Evolutionary conservation across 37 sponge, comb jelly and placozoan species (phyloP), one percentile per base, ranked within the genome.

Genomic region (Oscarella lobularis): DNA sequence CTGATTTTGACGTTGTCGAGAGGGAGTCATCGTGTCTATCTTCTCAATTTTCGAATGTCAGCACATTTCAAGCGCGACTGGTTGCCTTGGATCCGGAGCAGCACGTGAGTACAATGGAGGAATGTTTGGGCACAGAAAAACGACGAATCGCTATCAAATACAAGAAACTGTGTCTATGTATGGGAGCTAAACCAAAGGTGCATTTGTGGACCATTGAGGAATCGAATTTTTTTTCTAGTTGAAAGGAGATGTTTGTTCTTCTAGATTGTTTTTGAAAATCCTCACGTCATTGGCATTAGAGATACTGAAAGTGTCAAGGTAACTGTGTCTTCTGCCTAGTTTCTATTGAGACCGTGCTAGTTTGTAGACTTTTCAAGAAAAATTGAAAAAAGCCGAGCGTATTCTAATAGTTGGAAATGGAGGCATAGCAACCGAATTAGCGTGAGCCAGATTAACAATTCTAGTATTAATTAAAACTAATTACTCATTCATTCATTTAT

Each of bases 391-490:
- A 74, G 81, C 95, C 3, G 66, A 84, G 66, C 74, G 92, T 3
- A 82, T 98, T 32, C 60, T 94, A 2, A 83, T 98, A 2, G 83
- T 98, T 9, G 99, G 99, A 29, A 98, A 98, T 77, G 99, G 99
- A 39, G 99, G 99, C 4, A 98, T 98, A 54, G 99, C 99, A 6
- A 88, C 85, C 36, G 99, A 98, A 70, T 74, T 98, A 37, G 99
- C 92, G 88, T 98, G 39, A 76, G 96, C 81, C 20, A 20, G 9
- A 9, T 9, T 20, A 48, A 48, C 60, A 48, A 27, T n/a, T n/a
- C n/a, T n/a, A n/a, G n/a, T n/a, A n/a, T n/a, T n/a, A n/a, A n/a
- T 48, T 48, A 27, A 48, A 48, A 48, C 60, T 48, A 48, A 27
- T 48, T 48, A 48, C 60, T 27, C 60, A 48, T 27, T 48, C 60